Conservation (phyloP, 2,113 vertebrate species). For the Salvelinus sp. region DNA sequence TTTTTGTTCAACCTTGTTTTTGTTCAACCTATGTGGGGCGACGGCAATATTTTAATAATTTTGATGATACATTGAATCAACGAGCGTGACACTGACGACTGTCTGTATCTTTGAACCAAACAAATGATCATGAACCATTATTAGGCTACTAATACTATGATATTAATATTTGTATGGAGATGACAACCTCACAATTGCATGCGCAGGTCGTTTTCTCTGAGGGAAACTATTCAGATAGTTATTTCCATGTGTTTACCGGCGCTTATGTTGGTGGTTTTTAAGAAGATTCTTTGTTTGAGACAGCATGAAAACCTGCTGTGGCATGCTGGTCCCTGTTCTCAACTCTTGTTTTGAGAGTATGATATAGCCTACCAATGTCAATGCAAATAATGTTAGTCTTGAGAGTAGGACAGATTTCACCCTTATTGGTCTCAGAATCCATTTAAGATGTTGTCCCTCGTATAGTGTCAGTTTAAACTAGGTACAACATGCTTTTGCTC, state of each 20-base stretch:
- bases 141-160: not conserved
- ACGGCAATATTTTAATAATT: not conserved
- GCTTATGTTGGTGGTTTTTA: not conserved
- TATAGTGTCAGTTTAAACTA: not conserved
- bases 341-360: not conserved
- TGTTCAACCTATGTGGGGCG: too few relatives aligned
- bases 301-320: slow-evolving; percentile 16
- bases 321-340: slow-evolving; percentile 18
- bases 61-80: not conserved
- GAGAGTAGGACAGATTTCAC: not conserved
- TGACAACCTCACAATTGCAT: not conserved
- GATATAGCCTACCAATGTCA: not conserved
- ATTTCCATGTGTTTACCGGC: not conserved
- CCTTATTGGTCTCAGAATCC: not conserved
- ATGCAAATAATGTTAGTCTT: not conserved
- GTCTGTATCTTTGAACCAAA: too few relatives aligned
- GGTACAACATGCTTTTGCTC: not conserved
- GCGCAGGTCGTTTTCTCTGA: not conserved
- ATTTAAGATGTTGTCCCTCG: not conserved
- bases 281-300: slow-evolving; percentile 3
- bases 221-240: not conserved
- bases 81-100: not conserved
- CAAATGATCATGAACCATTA: not conserved
- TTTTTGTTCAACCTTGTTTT: too few relatives aligned
- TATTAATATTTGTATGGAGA: not conserved